Evolutionary conservation across 2,797 vertebrate species (phyloP), one percentile per base, ranked within the genome.

Genomic region (Thalassophryne amazonica): DNA sequence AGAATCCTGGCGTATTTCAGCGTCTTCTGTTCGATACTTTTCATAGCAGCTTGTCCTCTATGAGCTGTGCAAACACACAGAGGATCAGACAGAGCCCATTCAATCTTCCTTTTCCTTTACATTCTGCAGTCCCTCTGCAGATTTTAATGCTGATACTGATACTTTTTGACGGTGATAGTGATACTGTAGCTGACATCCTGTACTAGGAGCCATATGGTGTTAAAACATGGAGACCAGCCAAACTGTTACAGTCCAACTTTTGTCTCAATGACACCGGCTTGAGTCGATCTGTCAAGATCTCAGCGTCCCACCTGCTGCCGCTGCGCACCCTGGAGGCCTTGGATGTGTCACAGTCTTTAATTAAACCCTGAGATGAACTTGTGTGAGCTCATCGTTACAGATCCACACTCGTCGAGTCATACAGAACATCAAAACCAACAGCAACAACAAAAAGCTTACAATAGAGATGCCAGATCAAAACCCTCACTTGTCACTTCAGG

Each of bases 241-340:
- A 53, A 36, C 52, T 29, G 41, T 28, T 47, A 61, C 64, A 46
- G 59, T 59, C 35, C 13, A 46, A 20, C 6, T 14, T 3, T 19
- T 31, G 29, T 45, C 59, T 72, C 58, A 6, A 15, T 13, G 45
- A 50, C 70, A 65, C 42, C 62, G 16, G 17, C 60, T 64, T 7
- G 9, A 38, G 56, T 54, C 37, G 27, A 69, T 80, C 71, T 24
- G 72, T 81, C 70, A 74, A 60, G 74, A 76, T 57, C 45, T 2
- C 14, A 1, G 56, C 39, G 19, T 19, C 36, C 65, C 76, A 78
- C 81, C 73, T 72, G 69, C 67, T 62, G 60, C 65, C 67, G 56
- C 27, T 7, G 31, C 18, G 25, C 30, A 33, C 17, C 60, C 73
- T 2, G 40, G 20, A 41, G 68, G 46, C 45, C 21, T 10, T 7